A percentile compares a stretch with the other conserved stretches of the same genome.
Evolutionary conservation across 1,140 invertebrate genomes (phyloP).

Genomic region (Heterodera carotae): DNA sequence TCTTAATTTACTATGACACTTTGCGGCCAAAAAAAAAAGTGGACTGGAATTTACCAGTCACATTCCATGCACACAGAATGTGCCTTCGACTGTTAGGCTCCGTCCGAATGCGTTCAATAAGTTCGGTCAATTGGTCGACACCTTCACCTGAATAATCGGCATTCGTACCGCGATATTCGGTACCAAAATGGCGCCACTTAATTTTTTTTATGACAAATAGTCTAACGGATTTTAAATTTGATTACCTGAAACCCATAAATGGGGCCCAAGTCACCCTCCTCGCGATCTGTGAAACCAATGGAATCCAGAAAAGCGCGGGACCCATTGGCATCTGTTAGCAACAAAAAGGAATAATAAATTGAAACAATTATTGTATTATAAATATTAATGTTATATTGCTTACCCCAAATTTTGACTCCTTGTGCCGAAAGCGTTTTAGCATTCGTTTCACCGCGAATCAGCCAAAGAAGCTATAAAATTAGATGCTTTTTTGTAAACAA

Average conservation of each 20-base stretch:
- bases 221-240: slow-evolving; percentile 2
- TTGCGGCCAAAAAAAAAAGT: slow-evolving; percentile 24
- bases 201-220: too few relatives aligned
- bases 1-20: slow-evolving; percentile 69
- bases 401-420: slow-evolving; percentile 89
- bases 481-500: slow-evolving; percentile 2
- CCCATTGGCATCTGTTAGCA: slow-evolving; percentile 69
- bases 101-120: slow-evolving; percentile 81
- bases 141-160: slow-evolving; percentile 79
- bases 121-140: slow-evolving; percentile 81
- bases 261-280: slow-evolving; percentile 94
- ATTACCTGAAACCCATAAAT: slow-evolving; percentile 96
- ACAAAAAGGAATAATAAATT: background rate
- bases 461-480: slow-evolving; percentile 74
- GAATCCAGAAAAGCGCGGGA: slow-evolving; percentile 85
- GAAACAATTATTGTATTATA: background rate
- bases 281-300: slow-evolving; percentile 69
- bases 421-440: slow-evolving; percentile 82
- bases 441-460: slow-evolving; percentile 89
- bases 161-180: slow-evolving; percentile 82
- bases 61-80: slow-evolving; percentile 94
- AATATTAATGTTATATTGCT: background rate
- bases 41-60: slow-evolving; percentile 68
- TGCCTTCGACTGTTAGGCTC: slow-evolving; percentile 85
- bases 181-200: slow-evolving; percentile 95